A percentile compares a stretch with the other conserved stretches of the same genome.
These are phyloP conservation scores for Sebastolobus alascanus DNA, from an alignment of 2,797 vertebrate species.

Conservation along the genomic window DNA sequence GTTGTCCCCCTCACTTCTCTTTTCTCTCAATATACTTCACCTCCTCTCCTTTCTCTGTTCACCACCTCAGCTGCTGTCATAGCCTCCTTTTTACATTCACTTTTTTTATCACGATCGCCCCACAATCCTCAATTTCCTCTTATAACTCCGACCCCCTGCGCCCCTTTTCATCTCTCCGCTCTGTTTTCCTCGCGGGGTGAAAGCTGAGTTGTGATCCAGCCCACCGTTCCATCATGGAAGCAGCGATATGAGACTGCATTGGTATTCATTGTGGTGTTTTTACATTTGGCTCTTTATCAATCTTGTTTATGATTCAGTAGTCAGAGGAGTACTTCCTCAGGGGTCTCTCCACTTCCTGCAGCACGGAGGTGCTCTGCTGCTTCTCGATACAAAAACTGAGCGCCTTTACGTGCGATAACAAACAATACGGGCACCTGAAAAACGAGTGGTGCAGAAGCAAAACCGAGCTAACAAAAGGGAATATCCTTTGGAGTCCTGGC, in stretches of 20 bases:
- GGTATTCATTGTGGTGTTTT: slow-evolving; percentile 61
- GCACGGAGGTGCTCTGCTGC: not conserved
- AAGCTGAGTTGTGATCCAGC: slow-evolving; percentile 58
- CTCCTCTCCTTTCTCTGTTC: slow-evolving; percentile 13
- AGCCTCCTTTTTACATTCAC: slow-evolving; percentile 24
- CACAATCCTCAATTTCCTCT: slow-evolving; percentile 34
- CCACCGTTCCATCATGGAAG: slow-evolving; percentile 47
- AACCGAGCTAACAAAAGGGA: slow-evolving; percentile 20
- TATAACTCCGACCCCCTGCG: slow-evolving; percentile 9
- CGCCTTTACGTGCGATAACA: slow-evolving; percentile 1
- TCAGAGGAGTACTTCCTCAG: slow-evolving; percentile 22
- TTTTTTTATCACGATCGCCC: slow-evolving; percentile 12
- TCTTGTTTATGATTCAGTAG: slow-evolving; percentile 67
- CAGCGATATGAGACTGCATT: slow-evolving; percentile 53
- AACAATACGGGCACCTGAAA: slow-evolving; percentile 24
- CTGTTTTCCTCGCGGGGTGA: slow-evolving; percentile 25
- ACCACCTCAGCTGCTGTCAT: slow-evolving; percentile 15
- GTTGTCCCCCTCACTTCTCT: slow-evolving; percentile 54
- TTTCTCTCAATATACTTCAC: slow-evolving; percentile 46
- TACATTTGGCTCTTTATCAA: slow-evolving; percentile 67
- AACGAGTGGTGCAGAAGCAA: not conserved
- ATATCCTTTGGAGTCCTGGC: slow-evolving; percentile 26
- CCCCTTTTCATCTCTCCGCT: slow-evolving; percentile 29
- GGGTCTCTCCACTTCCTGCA: slow-evolving; percentile 35
- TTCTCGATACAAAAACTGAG: not conserved